Conservation (phyloP, 2,888 invertebrate genomes). For the Caenorhabditis wallacei region DNA sequence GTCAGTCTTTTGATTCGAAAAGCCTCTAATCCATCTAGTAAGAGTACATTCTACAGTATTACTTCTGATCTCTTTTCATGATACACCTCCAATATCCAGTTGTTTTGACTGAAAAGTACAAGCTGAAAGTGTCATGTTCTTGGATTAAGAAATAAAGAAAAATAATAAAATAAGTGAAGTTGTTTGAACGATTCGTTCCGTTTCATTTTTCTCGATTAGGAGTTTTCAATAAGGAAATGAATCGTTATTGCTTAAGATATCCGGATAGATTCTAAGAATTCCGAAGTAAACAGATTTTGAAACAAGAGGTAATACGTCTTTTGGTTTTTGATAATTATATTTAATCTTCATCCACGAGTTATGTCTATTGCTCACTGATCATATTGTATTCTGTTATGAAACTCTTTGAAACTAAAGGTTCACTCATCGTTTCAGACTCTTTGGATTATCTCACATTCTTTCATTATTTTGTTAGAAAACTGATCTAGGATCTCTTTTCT, state of each 20-base stretch:
- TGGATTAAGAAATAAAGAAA: constrained; percentile 15
- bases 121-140: constrained; percentile 31
- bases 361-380: constrained; percentile 30
- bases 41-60: constrained; percentile 46
- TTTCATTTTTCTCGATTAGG: neutral
- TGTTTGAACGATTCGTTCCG: constrained; percentile 1
- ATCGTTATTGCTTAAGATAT: constrained; percentile 11
- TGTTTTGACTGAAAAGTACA: constrained; percentile 53
- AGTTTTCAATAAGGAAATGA: constrained; percentile 31
- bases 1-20: constrained; percentile 21
- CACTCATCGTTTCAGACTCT: constrained; percentile 3
- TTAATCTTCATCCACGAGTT: constrained; percentile 20
- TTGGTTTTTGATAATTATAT: constrained; percentile 23
- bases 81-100: constrained; percentile 38
- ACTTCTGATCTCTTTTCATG: constrained; percentile 45
- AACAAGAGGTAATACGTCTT: neutral
- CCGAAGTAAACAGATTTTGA: constrained; percentile 28
- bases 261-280: constrained; percentile 32
- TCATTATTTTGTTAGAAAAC: constrained; percentile 12
- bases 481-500: constrained; percentile 31
- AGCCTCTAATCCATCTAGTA: constrained; percentile 33
- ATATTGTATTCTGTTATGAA: constrained; percentile 21
- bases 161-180: neutral
- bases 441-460: constrained; percentile 12
- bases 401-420: constrained; percentile 25